These are phyloP conservation scores for Enteromius paludinosus DNA, from an alignment of 2,797 vertebrate genomes.

Conservation along the genomic window DNA sequence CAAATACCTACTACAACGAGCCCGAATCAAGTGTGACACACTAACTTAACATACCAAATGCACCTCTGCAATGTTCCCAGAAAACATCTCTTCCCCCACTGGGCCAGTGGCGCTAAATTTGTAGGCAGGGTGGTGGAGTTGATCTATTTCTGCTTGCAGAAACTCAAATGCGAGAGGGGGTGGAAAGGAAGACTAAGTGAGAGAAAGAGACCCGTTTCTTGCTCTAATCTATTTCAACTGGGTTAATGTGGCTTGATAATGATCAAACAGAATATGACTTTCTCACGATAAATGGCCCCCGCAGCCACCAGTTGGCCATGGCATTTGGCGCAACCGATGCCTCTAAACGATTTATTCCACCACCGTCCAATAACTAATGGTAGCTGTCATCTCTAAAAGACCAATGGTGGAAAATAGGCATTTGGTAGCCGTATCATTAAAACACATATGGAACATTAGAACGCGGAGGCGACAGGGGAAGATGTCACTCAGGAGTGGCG, in stretches of 20 bases:
- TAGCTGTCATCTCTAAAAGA: conserved; percentile 44
- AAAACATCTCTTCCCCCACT: conserved; percentile 47
- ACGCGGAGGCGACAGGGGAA: conserved; percentile 22
- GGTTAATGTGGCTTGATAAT: conserved; percentile 51
- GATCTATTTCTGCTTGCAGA: conserved; percentile 54
- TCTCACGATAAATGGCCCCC: conserved; percentile 51
- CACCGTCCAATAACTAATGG: conserved; percentile 53
- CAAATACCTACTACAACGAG: background rate
- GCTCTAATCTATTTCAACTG: conserved; percentile 52
- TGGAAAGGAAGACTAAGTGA: conserved; percentile 29
- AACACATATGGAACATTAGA: conserved; percentile 56
- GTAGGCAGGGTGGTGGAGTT: conserved; percentile 41
- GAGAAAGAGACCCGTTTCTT: conserved; percentile 35
- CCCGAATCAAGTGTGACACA: conserved; percentile 16
- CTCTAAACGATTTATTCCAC: conserved; percentile 45
- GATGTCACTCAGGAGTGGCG: conserved; percentile 41
- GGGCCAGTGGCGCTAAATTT: conserved; percentile 54
- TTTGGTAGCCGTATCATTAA: conserved; percentile 54
- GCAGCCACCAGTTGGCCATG: conserved; percentile 33
- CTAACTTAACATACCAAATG: conserved; percentile 37
- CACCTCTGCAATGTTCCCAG: conserved; percentile 40
- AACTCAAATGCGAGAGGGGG: conserved; percentile 37
- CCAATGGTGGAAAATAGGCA: conserved; percentile 43
- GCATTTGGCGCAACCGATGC: conserved; percentile 34
- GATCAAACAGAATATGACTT: conserved; percentile 53